Base-by-base conservation (phyloP, 2,888 invertebrate species). In the Platycnemis pennipes region DNA sequence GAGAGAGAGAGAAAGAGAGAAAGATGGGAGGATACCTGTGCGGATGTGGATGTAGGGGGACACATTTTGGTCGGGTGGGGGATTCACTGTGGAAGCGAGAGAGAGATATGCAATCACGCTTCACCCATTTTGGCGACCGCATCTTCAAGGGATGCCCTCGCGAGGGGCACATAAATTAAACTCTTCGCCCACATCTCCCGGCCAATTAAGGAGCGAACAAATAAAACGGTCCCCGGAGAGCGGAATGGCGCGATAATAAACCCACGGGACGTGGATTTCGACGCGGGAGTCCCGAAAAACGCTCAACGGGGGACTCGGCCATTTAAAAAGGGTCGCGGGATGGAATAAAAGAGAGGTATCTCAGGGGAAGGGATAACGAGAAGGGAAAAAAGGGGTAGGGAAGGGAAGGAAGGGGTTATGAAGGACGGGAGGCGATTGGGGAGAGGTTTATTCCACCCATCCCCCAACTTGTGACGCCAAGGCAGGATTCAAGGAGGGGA, bases 251-350 rank as follows among this genome's bases (percentile, higher is more conserved):
- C 77, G 77, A 77, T 77, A 77, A 77, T 77, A 77, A 77, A 77
- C 77, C 77, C 77, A 37, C 37, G 77, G 77, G 77, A 77, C 31
- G 37, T 11, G 3, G 77, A 77, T 77, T 77, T 77, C 37, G 37
- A 77, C 31, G 77, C 77, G 31, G 77, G 31, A 77, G 5, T 77
- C 77, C 16, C 77, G 77, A 77, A 77, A 77, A 77, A 31, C 7
- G 16, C 37, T 7, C 26, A 63, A 13, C 77, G 77, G 37, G 13
- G 37, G 31, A 37, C 31, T 22, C 26, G 26, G 63, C n/a, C 63
- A 63, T 77, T 11, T 77, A 77, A 77, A 63, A 77, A 77, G 77
- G 77, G 37, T 77, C 77, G 26, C n/a, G 63, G 63, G n/a, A 63
- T 63, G 63, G 7, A 31, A 69, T 56, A 22, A 63, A 37, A 37